phyloP scores from a whole-genome alignment of 2,888 invertebrate genomes.

The Volucella zonaria region DNA sequence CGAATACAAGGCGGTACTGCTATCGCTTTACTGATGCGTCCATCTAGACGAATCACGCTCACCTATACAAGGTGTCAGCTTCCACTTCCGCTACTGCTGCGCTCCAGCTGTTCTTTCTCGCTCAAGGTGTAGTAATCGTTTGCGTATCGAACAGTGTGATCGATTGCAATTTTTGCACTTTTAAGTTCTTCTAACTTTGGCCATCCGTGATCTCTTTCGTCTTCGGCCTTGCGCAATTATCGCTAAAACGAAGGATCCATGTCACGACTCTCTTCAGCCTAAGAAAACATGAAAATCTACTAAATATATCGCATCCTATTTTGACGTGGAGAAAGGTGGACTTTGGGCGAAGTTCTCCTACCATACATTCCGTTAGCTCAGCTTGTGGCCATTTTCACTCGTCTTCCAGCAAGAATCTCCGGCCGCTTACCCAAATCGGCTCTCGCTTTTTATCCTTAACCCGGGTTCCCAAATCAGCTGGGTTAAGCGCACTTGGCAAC shows the following conservation, averaged over 20 bases:
- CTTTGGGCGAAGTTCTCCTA: neutral
- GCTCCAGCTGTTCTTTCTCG: neutral
- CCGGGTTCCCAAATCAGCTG: no score
- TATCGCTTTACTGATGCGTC: neutral
- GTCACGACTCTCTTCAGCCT: neutral
- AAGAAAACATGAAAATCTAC: neutral
- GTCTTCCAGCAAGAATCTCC: neutral
- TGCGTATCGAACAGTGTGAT: neutral
- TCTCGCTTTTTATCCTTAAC: neutral
- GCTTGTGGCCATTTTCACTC: neutral
- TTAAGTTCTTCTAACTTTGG: neutral
- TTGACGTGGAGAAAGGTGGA: no score
- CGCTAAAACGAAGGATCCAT: neutral
- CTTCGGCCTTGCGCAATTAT: neutral
- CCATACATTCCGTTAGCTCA: neutral
- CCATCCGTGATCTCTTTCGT: neutral
- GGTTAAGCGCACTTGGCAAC: neutral
- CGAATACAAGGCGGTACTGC: neutral
- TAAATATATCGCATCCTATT: neutral
- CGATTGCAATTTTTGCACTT: neutral
- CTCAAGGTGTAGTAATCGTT: neutral
- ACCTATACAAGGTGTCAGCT: neutral
- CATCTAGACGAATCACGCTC: neutral
- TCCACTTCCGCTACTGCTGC: neutral
- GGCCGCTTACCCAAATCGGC: neutral